Conservation (phyloP, 1,140 invertebrate species). For the Anastrepha obliqua region DNA sequence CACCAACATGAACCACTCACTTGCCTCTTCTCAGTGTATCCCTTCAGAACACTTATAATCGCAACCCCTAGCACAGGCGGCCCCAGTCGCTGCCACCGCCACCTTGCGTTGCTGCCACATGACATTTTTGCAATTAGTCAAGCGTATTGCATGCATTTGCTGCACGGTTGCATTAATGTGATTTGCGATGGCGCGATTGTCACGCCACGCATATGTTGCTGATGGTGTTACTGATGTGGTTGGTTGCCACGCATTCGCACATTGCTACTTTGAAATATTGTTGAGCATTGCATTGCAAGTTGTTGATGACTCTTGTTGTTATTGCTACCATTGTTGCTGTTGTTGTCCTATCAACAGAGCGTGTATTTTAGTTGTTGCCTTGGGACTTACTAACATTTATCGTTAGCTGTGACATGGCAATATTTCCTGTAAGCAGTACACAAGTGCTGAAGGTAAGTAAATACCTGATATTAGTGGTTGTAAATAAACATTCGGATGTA, state of each 20-base stretch:
- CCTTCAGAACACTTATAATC: neutral
- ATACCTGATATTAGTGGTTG: neutral
- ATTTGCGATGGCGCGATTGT: constrained; percentile 51
- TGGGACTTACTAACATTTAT: neutral
- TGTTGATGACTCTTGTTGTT: constrained; percentile 13
- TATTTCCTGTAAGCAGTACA: neutral
- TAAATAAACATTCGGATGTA: too few relatives aligned
- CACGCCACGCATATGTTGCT: constrained; percentile 45
- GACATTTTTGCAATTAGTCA: constrained; percentile 49
- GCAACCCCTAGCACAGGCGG: neutral
- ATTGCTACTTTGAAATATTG: constrained; percentile 38
- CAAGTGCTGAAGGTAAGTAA: neutral
- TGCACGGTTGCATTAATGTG: constrained; percentile 52
- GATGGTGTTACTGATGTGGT: constrained; percentile 48
- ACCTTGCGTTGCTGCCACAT: constrained; percentile 7
- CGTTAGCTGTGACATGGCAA: neutral
- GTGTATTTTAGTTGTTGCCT: neutral
- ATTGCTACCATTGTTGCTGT: neutral
- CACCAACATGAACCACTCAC: neutral
- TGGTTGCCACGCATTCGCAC: constrained; percentile 15
- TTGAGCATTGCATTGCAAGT: neutral
- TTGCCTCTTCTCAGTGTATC: neutral
- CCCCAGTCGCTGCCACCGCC: neutral
- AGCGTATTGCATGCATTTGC: constrained; percentile 52
- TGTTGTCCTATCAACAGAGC: neutral